A percentile compares a stretch with the other conserved stretches of the same genome.
phyloP scores from a whole-genome alignment of 2,888 invertebrate species.

The Spodoptera picta region DNA sequence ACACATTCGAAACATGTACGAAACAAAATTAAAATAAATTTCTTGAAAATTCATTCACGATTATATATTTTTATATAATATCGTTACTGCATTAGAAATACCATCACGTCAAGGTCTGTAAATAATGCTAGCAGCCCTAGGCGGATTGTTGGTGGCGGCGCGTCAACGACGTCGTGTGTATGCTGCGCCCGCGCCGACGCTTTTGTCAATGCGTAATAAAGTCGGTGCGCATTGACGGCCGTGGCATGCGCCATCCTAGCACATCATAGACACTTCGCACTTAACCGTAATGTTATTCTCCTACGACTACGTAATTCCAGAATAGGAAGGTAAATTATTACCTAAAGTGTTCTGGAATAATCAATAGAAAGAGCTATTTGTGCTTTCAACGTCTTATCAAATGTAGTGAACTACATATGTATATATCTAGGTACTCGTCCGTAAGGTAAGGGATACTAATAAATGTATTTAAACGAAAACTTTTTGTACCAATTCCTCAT shows the following conservation, averaged over 20 bases:
- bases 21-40: constrained; percentile 1
- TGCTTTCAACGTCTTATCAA: neutral
- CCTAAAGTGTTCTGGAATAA: constrained; percentile 3
- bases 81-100: constrained; percentile 39
- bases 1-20: no score
- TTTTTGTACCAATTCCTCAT: no score
- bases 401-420: no score
- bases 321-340: constrained; percentile 8
- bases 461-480: no score
- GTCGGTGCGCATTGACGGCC: constrained; percentile 49
- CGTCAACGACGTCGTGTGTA: constrained; percentile 80
- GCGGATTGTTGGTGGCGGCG: constrained; percentile 51
- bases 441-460: no score
- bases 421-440: no score
- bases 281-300: constrained; percentile 2
- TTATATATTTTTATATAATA: constrained; percentile 22
- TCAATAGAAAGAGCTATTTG: neutral
- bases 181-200: constrained; percentile 67
- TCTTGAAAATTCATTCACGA: constrained; percentile 2
- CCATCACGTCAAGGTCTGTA: constrained; percentile 55
- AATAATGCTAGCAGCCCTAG: constrained; percentile 58
- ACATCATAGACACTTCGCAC: constrained; percentile 28
- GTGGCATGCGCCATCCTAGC: constrained; percentile 51
- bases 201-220: constrained; percentile 80
- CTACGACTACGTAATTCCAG: constrained; percentile 8